Evolutionary conservation across 2,113 vertebrate genomes (phyloP).

Genomic region (Bubo bubo): DNA sequence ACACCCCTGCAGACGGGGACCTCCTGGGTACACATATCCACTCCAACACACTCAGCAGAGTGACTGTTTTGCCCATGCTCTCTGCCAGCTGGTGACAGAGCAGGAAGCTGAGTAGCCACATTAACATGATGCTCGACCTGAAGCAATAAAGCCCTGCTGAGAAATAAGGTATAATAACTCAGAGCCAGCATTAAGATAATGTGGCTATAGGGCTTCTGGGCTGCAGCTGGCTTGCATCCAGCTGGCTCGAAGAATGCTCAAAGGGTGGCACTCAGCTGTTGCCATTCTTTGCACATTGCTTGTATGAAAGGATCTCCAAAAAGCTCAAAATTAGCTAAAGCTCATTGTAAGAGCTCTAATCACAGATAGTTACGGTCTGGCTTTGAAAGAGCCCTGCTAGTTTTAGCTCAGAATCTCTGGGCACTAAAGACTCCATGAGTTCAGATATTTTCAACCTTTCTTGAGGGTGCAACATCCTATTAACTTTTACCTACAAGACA

Average conservation of each 20-base stretch:
- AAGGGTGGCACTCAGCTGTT: background rate
- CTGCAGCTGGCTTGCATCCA: constrained; percentile 14
- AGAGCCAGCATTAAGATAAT: background rate
- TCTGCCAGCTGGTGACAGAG: background rate
- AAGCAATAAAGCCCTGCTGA: constrained; percentile 13
- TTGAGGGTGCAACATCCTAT: background rate
- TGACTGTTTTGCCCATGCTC: background rate
- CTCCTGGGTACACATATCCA: fast-evolving
- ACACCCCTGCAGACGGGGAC: background rate
- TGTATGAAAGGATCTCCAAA: background rate
- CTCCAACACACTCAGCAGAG: background rate
- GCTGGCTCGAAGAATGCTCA: fast-evolving
- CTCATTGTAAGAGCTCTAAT: constrained; percentile 9
- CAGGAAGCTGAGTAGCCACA: background rate
- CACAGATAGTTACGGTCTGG: background rate
- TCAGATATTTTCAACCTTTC: background rate
- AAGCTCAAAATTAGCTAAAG: constrained; percentile 16
- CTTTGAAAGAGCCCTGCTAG: background rate
- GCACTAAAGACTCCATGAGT: background rate
- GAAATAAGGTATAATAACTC: constrained; percentile 11
- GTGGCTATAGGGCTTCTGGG: background rate
- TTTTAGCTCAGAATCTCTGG: background rate
- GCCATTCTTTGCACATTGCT: background rate
- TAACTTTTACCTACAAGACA: background rate
- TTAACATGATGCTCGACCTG: background rate